Conservation (phyloP, 2,888 invertebrate genomes). For the Drosophila nr. perissopoda region DNA sequence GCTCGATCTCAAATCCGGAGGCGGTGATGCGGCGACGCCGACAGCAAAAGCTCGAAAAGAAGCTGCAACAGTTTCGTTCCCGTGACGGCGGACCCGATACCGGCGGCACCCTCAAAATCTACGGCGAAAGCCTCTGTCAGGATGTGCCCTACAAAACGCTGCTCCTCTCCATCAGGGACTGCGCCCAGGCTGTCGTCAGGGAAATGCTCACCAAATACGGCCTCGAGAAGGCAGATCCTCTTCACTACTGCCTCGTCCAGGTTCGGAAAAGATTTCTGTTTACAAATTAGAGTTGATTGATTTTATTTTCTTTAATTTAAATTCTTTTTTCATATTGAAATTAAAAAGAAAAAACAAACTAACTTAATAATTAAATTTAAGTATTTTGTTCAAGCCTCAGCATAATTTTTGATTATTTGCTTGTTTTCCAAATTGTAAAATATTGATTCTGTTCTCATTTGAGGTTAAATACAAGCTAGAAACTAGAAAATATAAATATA, state of each 20-base stretch:
- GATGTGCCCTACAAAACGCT: conserved; percentile 99
- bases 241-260: conserved; percentile 97
- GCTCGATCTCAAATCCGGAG: conserved; percentile 99
- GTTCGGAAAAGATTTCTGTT: conserved; percentile 85
- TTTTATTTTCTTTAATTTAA: too few relatives aligned
- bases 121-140: conserved; percentile 97
- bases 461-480: too few relatives aligned
- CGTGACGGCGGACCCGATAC: conserved; percentile 98
- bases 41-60: conserved; percentile 98
- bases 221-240: conserved; percentile 94
- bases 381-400: neutral
- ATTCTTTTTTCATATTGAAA: neutral
- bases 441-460: neutral
- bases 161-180: conserved; percentile 95
- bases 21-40: conserved; percentile 98
- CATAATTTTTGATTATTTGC: neutral
- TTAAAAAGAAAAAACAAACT: too few relatives aligned
- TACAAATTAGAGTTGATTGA: neutral
- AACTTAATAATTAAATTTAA: too few relatives aligned
- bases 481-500: too few relatives aligned
- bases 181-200: conserved; percentile 95
- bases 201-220: conserved; percentile 99
- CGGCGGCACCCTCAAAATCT: conserved; percentile 95
- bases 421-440: neutral
- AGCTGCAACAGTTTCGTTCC: conserved; percentile 97